phyloP scores from a whole-genome alignment of 2,797 vertebrate genomes.

The Pipistrellus nathusii region DNA sequence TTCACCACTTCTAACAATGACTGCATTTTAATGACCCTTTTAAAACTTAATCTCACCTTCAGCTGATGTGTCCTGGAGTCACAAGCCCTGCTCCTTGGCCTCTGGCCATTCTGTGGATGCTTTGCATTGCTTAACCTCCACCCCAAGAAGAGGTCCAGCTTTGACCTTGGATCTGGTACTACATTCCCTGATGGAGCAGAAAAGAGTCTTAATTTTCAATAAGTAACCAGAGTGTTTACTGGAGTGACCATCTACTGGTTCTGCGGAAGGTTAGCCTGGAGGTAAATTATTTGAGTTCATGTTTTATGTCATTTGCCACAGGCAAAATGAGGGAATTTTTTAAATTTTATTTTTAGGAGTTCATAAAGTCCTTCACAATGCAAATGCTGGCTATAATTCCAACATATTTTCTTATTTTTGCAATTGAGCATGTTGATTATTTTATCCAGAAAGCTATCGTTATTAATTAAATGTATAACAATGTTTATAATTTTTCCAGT shows the following conservation, averaged over 20 bases:
- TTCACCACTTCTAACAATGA: constrained; percentile 47
- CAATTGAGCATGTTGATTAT: neutral
- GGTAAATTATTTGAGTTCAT: constrained; percentile 50
- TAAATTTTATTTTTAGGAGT: constrained; percentile 57
- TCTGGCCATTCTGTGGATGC: constrained; percentile 72
- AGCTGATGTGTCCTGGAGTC: constrained; percentile 66
- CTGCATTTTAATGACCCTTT: constrained; percentile 68
- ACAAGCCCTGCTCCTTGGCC: constrained; percentile 76
- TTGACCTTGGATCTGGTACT: constrained; percentile 73
- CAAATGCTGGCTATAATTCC: constrained; percentile 34
- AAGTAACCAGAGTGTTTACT: constrained; percentile 66
- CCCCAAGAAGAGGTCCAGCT: constrained; percentile 59
- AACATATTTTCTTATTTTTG: constrained; percentile 36
- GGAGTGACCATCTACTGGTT: constrained; percentile 19
- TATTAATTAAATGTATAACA: constrained; percentile 42
- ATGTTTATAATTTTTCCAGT: constrained; percentile 36
- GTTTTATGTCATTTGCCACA: constrained; percentile 49
- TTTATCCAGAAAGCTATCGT: constrained; percentile 31
- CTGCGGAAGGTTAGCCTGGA: constrained; percentile 33
- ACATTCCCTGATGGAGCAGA: constrained; percentile 58
- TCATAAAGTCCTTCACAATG: constrained; percentile 35
- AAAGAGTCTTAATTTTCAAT: constrained; percentile 78
- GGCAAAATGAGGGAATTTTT: constrained; percentile 23
- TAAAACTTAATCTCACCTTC: constrained; percentile 76
- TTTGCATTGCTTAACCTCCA: constrained; percentile 81